Percentiles rank a stretch among this genome's conserved stretches.
These are phyloP conservation scores for Stegodyphus mimosarum DNA, from an alignment of 1,140 invertebrate genomes.

Conservation along the genomic window DNA sequence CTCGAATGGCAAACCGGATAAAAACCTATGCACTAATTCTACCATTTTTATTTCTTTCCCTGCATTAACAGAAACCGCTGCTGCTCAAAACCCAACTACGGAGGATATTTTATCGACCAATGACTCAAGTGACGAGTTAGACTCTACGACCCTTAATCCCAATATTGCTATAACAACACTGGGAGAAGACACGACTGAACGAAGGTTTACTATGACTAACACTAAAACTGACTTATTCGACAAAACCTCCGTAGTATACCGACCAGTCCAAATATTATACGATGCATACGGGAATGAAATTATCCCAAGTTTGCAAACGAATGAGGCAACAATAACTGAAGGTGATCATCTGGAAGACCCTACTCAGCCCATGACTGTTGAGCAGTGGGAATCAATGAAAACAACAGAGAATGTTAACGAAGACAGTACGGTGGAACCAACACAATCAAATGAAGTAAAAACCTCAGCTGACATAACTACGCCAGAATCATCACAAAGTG, in stretches of 20 bases:
- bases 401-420: too few species aligned
- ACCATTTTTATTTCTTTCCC: conserved; percentile 6
- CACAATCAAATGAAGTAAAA: too few species aligned
- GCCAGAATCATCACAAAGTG: too few species aligned
- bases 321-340: conserved; percentile 10
- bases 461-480: too few species aligned
- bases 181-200: conserved; percentile 51
- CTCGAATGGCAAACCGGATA: conserved; percentile 22
- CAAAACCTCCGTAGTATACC: conserved; percentile 4
- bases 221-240: conserved; percentile 1
- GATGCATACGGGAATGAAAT: conserved; percentile 52
- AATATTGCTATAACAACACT: conserved; percentile 47
- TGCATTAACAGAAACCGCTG: conserved; percentile 47
- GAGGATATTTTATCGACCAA: conserved; percentile 21
- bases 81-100: conserved; percentile 12
- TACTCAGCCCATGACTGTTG: too few species aligned
- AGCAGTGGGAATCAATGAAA: too few species aligned
- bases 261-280: conserved; percentile 33
- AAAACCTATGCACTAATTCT: conserved; percentile 6
- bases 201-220: conserved; percentile 55
- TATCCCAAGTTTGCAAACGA: neutral
- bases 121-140: conserved; percentile 15
- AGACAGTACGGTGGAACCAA: too few species aligned
- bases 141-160: conserved; percentile 37
- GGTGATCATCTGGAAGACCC: conserved; percentile 1